Conservation (phyloP, 92 coral and sea anemone genomes). For the Isaurus tuberculatus region DNA sequence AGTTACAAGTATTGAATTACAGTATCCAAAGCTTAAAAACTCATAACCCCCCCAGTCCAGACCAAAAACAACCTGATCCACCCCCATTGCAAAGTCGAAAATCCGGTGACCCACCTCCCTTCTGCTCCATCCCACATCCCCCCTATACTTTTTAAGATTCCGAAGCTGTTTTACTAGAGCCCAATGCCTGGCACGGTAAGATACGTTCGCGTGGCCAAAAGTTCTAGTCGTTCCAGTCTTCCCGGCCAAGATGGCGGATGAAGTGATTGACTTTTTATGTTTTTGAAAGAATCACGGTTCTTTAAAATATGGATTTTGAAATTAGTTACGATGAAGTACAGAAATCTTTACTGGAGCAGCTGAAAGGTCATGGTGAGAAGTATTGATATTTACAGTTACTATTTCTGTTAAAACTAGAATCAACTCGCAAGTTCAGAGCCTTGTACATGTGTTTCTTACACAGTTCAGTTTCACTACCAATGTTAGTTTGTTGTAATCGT, state of each 20-base stretch:
- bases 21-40: too few relatives aligned
- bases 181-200: background rate
- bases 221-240: constrained; percentile 1
- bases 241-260: constrained; percentile 41
- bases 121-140: too few relatives aligned
- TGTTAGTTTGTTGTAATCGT: background rate
- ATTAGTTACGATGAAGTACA: constrained; percentile 25
- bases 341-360: constrained; percentile 30
- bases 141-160: too few relatives aligned
- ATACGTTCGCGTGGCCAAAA: too few relatives aligned
- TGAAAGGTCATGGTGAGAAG: constrained; percentile 17
- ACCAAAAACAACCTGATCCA: too few relatives aligned
- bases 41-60: too few relatives aligned
- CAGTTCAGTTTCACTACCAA: too few relatives aligned
- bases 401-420: background rate
- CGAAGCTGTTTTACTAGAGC: too few relatives aligned
- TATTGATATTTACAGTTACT: background rate
- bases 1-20: too few relatives aligned
- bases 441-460: background rate
- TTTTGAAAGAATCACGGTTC: background rate
- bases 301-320: constrained; percentile 14
- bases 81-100: too few relatives aligned
- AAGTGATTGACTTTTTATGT: background rate
- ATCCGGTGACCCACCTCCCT: too few relatives aligned
- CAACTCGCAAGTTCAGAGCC: background rate